These are phyloP conservation scores for Nycteola revayana DNA, from an alignment of 2,888 invertebrate genomes.

Conservation along the genomic window DNA sequence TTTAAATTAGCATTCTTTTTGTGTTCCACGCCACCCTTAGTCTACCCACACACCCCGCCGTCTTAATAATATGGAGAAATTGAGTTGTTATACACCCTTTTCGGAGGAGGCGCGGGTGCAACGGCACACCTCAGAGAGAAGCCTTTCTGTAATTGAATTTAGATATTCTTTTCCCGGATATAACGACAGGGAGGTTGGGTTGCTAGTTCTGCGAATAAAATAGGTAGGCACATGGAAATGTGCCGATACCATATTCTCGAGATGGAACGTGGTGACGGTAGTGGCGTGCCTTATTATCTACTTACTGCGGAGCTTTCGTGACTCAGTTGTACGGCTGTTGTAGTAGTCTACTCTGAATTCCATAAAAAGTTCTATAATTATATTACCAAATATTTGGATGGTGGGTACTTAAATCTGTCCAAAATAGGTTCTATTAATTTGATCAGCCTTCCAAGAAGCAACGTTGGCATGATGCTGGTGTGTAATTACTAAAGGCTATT, in stretches of 20 bases:
- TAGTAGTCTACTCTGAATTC: conserved; percentile 16
- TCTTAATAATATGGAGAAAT: conserved; percentile 81
- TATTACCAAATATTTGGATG: conserved; percentile 37
- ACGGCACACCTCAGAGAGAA: conserved; percentile 70
- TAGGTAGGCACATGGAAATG: conserved; percentile 54
- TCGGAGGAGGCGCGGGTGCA: conserved; percentile 76
- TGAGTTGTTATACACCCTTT: conserved; percentile 81
- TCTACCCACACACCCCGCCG: conserved; percentile 63
- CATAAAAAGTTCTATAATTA: conserved; percentile 33
- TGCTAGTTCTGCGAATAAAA: conserved; percentile 62
- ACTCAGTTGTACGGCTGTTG: conserved; percentile 26
- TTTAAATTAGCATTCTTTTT: conserved; percentile 82
- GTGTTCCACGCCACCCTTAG: conserved; percentile 68
- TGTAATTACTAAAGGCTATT: conserved; percentile 80
- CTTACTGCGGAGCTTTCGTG: conserved; percentile 37
- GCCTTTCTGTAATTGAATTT: conserved; percentile 82
- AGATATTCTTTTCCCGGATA: conserved; percentile 76
- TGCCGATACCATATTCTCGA: conserved; percentile 67
- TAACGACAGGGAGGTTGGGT: conserved; percentile 63
- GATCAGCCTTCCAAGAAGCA: conserved; percentile 79
- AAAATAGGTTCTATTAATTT: conserved; percentile 78
- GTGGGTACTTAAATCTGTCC: conserved; percentile 44
- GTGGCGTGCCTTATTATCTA: conserved; percentile 50
- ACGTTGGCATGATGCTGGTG: conserved; percentile 74
- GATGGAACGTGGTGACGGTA: conserved; percentile 45